Percentiles rank a stretch among this genome's conserved stretches.
Conservation (phyloP, 1,140 invertebrate genomes). For the Tetramorium alpestre region DNA sequence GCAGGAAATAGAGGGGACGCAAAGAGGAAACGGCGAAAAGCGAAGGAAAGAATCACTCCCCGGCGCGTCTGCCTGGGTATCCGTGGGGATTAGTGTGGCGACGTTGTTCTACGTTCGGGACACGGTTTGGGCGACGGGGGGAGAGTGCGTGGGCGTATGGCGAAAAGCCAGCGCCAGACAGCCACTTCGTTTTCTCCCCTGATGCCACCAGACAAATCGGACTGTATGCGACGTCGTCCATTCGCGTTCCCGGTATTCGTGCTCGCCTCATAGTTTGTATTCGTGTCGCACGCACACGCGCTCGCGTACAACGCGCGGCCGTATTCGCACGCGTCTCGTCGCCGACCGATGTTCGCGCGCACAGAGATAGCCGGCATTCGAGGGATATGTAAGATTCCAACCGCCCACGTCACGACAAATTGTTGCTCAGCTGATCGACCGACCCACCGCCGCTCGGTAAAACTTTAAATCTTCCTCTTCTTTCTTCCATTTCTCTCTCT, state of each 20-base stretch:
- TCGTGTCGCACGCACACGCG: neutral
- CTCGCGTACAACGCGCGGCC: neutral
- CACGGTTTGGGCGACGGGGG: constrained; percentile 55
- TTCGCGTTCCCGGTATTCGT: neutral
- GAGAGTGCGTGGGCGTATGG: constrained; percentile 71
- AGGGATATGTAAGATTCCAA: constrained; percentile 69
- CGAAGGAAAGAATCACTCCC: constrained; percentile 60
- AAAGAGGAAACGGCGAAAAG: constrained; percentile 32
- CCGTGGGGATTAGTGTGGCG: constrained; percentile 73
- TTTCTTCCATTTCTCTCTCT: neutral
- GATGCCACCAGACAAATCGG: constrained; percentile 69
- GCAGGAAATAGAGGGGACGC: constrained; percentile 11
- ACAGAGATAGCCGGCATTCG: constrained; percentile 53
- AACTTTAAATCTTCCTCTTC: constrained; percentile 64
- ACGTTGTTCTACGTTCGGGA: constrained; percentile 74
- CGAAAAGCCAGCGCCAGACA: constrained; percentile 72
- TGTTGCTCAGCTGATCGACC: constrained; percentile 72
- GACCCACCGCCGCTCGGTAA: constrained; percentile 29
- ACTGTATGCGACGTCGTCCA: constrained; percentile 45
- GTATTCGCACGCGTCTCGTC: constrained; percentile 22
- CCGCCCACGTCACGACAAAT: constrained; percentile 68
- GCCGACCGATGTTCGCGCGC: constrained; percentile 38
- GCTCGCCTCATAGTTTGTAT: neutral
- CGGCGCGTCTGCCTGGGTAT: constrained; percentile 62
- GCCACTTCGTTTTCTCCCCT: constrained; percentile 64